phyloP scores from a whole-genome alignment of 2,113 vertebrate species.

The Spheniscus mendiculus region DNA sequence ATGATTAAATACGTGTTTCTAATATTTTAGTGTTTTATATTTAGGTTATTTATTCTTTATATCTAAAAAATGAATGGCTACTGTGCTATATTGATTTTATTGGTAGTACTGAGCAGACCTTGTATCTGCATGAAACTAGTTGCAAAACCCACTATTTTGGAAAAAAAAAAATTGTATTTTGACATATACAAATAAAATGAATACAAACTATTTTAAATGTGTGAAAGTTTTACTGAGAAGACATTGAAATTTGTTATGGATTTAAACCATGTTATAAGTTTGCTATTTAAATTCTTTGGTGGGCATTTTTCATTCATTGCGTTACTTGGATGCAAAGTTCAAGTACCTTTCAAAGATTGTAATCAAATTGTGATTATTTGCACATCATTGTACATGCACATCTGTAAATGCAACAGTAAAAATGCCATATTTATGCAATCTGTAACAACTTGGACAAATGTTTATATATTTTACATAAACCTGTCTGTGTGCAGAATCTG shows the following conservation, averaged over 20 bases:
- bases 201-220: slow-evolving; percentile 87
- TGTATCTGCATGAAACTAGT: slow-evolving; percentile 89
- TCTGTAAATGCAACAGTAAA: slow-evolving; percentile 79
- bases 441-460: slow-evolving; percentile 77
- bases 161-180: slow-evolving; percentile 86
- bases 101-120: slow-evolving; percentile 88
- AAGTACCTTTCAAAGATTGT: slow-evolving; percentile 72
- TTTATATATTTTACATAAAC: slow-evolving; percentile 83
- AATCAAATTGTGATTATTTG: slow-evolving; percentile 76
- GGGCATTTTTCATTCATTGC: slow-evolving; percentile 71
- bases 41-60: slow-evolving; percentile 92
- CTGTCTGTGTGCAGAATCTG: slow-evolving; percentile 75
- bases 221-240: slow-evolving; percentile 80
- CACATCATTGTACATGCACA: slow-evolving; percentile 77
- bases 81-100: slow-evolving; percentile 87
- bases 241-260: slow-evolving; percentile 34
- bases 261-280: slow-evolving; percentile 71
- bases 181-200: slow-evolving; percentile 89
- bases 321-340: slow-evolving; percentile 66
- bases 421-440: slow-evolving; percentile 78
- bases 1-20: slow-evolving; percentile 84
- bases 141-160: slow-evolving; percentile 87
- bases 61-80: slow-evolving; percentile 83
- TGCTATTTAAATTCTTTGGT: slow-evolving; percentile 69
- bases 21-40: slow-evolving; percentile 90